Conservation (phyloP, 2,888 invertebrate genomes). For the Alcis repandata region DNA sequence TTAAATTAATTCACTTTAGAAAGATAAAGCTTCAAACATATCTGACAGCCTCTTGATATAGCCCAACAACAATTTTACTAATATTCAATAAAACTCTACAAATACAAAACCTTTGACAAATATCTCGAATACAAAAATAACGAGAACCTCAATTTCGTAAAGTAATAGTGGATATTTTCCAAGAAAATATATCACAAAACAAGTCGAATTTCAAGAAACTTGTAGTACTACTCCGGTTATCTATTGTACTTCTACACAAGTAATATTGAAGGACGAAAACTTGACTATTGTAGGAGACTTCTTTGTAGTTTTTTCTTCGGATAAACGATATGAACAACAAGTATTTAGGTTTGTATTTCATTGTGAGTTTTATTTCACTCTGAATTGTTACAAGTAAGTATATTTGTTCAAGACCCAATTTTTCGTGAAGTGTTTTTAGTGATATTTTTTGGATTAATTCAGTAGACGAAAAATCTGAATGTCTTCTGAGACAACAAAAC, state of each 20-base stretch:
- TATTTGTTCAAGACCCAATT: background rate
- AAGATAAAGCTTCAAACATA: no score
- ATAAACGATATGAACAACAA: background rate
- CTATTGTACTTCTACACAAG: constrained; percentile 10
- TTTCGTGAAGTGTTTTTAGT: background rate
- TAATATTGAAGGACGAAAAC: constrained; percentile 17
- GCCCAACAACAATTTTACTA: no score
- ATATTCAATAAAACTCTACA: no score
- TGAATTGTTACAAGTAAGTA: background rate
- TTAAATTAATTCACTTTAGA: no score
- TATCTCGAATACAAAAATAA: background rate
- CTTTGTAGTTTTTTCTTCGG: constrained; percentile 11
- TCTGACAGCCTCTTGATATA: no score
- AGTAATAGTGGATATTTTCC: constrained; percentile 2
- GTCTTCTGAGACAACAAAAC: no score
- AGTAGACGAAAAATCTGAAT: no score
- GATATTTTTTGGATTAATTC: no score
- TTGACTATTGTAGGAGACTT: constrained; percentile 6
- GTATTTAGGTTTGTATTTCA: background rate
- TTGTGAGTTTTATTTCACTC: background rate
- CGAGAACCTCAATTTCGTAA: background rate
- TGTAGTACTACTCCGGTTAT: constrained; percentile 7
- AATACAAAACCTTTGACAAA: background rate
- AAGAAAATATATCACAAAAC: constrained; percentile 10
- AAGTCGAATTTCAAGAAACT: constrained; percentile 16